phyloP scores from a whole-genome alignment of 2,888 invertebrate genomes.

The Silvanus unidentatus region DNA sequence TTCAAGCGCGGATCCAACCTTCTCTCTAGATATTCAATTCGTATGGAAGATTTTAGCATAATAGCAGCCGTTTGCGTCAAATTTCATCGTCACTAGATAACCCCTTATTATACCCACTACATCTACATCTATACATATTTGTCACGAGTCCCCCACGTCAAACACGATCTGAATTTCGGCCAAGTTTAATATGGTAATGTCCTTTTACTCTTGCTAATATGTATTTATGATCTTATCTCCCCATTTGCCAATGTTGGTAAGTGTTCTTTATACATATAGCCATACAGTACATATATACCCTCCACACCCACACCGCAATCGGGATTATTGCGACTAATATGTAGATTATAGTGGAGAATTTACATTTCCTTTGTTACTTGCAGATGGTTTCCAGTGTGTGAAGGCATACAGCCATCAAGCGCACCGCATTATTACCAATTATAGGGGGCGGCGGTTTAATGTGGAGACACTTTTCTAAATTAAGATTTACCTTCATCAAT shows the following conservation, averaged over 20 bases:
- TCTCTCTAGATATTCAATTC: not conserved
- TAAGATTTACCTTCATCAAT: too few relatives aligned
- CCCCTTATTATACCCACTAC: not conserved
- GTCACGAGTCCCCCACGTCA: constrained; percentile 23
- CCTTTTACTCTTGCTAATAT: constrained; percentile 29
- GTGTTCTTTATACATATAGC: too few relatives aligned
- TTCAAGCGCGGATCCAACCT: constrained; percentile 4
- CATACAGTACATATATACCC: too few relatives aligned
- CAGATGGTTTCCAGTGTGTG: constrained; percentile 25
- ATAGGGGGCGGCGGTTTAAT: too few relatives aligned
- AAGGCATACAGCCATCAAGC: too few relatives aligned
- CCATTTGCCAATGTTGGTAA: constrained; percentile 21
- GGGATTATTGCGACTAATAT: constrained; percentile 38
- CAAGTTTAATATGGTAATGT: constrained; percentile 32
- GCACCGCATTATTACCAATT: too few relatives aligned
- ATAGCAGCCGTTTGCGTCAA: constrained; percentile 1
- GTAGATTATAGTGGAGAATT: constrained; percentile 32
- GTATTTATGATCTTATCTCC: constrained; percentile 37
- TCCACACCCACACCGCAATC: constrained; percentile 27
- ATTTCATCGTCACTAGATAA: not conserved
- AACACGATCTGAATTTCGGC: constrained; percentile 24
- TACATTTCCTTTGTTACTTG: constrained; percentile 33
- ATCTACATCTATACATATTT: constrained; percentile 10
- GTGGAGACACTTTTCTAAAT: too few relatives aligned
- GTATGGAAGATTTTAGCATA: not conserved